phyloP scores from a whole-genome alignment of 2,113 vertebrate genomes.

The Campylorhamphus procurvoides region DNA sequence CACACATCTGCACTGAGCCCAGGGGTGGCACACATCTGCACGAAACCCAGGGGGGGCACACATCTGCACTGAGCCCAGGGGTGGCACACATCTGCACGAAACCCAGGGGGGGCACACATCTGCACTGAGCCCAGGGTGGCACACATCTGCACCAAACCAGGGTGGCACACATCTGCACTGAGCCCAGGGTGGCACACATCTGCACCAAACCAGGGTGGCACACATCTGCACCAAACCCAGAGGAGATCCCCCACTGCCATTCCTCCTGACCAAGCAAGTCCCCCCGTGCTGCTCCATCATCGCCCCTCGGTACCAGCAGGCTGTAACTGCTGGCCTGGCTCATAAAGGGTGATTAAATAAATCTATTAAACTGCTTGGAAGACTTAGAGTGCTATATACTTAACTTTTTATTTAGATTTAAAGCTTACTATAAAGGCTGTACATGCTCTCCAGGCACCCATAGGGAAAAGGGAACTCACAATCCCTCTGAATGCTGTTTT shows the following conservation, averaged over 20 bases:
- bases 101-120: too few relatives aligned
- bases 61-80: too few relatives aligned
- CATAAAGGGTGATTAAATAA: conserved; percentile 45
- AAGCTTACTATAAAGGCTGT: conserved; percentile 1
- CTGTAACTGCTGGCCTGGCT: neutral
- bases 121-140: too few relatives aligned
- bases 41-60: too few relatives aligned
- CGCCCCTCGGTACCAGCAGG: neutral
- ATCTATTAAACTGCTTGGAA: conserved; percentile 14
- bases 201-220: rapidly evolving
- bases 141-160: too few relatives aligned
- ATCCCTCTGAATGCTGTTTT: conserved; percentile 20
- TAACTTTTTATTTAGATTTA: conserved; percentile 60
- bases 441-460: conserved; percentile 36
- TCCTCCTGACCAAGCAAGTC: neutral
- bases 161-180: rapidly evolving
- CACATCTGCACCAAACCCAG: too few relatives aligned
- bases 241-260: neutral
- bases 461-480: conserved; percentile 12
- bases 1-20: too few relatives aligned
- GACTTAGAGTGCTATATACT: neutral
- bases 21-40: too few relatives aligned
- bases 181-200: too few relatives aligned
- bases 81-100: too few relatives aligned
- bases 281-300: neutral